These are phyloP conservation scores for Corydoras sp. DNA, from an alignment of 2,113 vertebrate genomes.

Conservation along the genomic window DNA sequence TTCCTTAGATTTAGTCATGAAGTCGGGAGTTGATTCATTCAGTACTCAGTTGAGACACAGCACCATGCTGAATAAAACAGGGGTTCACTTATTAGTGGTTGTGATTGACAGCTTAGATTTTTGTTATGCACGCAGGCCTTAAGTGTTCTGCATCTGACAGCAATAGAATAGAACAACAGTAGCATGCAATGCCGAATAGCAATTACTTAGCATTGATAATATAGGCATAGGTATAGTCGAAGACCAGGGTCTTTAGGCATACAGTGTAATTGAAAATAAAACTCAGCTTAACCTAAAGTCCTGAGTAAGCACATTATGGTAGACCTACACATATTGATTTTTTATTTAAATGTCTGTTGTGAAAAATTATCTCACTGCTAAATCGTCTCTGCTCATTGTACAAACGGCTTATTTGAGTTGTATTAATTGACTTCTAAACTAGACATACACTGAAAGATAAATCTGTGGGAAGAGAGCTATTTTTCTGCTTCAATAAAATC, in stretches of 20 bases:
- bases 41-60: too few relatives aligned
- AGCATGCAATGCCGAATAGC: not conserved
- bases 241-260: slow-evolving; percentile 26
- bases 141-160: not conserved
- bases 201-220: slow-evolving; percentile 34
- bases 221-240: slow-evolving; percentile 17
- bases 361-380: slow-evolving; percentile 39
- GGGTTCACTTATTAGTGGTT: not conserved
- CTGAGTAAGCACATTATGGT: slow-evolving; percentile 44
- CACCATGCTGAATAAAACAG: too few relatives aligned
- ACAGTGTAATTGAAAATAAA: slow-evolving; percentile 33
- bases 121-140: not conserved
- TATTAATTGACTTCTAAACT: too few relatives aligned
- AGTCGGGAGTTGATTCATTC: too few relatives aligned
- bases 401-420: too few relatives aligned
- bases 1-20: too few relatives aligned
- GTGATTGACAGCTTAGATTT: not conserved
- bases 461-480: not conserved
- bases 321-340: slow-evolving; percentile 41
- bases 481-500: slow-evolving; percentile 7
- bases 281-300: slow-evolving; percentile 28
- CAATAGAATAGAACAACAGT: not conserved
- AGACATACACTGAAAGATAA: too few relatives aligned
- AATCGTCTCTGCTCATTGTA: slow-evolving; percentile 28
- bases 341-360: slow-evolving; percentile 45